phyloP scores from a whole-genome alignment of 2,888 invertebrate genomes.

The Lapara coniferarum region DNA sequence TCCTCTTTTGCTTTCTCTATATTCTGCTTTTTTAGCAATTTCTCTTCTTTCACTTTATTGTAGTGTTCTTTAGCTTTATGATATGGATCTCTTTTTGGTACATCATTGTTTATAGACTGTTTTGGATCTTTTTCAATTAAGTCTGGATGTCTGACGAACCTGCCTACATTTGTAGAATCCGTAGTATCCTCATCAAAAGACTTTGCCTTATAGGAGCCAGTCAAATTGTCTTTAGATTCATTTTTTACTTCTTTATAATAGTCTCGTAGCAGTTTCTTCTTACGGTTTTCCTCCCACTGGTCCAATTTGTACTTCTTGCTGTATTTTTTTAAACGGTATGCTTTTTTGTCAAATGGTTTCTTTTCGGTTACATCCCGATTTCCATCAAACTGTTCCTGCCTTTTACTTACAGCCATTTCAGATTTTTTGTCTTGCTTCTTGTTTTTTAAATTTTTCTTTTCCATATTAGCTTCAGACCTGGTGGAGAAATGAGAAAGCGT shows the following conservation, averaged over 20 bases:
- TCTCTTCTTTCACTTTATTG: slow-evolving; percentile 82
- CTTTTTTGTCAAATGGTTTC: slow-evolving; percentile 87
- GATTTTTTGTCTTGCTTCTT: slow-evolving; percentile 36
- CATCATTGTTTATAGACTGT: slow-evolving; percentile 30
- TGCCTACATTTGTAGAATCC: slow-evolving; percentile 59
- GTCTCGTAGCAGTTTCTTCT: slow-evolving; percentile 80
- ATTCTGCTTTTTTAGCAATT: slow-evolving; percentile 77
- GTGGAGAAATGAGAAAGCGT: slow-evolving; percentile 80
- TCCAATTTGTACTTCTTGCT: slow-evolving; percentile 88
- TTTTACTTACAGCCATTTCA: slow-evolving; percentile 34
- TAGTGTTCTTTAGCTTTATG: slow-evolving; percentile 82
- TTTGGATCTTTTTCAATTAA: slow-evolving; percentile 53
- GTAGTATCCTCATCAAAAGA: slow-evolving; percentile 76
- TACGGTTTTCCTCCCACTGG: slow-evolving; percentile 87
- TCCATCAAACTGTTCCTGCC: slow-evolving; percentile 60
- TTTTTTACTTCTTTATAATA: slow-evolving; percentile 83
- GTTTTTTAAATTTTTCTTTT: slow-evolving; percentile 50
- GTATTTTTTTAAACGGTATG: slow-evolving; percentile 86
- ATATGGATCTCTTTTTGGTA: slow-evolving; percentile 68
- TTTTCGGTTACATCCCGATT: slow-evolving; percentile 60
- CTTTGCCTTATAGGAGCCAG: slow-evolving; percentile 74
- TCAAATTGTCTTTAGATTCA: slow-evolving; percentile 53
- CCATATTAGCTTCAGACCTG: slow-evolving; percentile 73
- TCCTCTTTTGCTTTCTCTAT: slow-evolving; percentile 79
- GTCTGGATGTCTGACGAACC: slow-evolving; percentile 75